phyloP scores from a whole-genome alignment of 2,888 invertebrate species.

The Blomia tropicalis region DNA sequence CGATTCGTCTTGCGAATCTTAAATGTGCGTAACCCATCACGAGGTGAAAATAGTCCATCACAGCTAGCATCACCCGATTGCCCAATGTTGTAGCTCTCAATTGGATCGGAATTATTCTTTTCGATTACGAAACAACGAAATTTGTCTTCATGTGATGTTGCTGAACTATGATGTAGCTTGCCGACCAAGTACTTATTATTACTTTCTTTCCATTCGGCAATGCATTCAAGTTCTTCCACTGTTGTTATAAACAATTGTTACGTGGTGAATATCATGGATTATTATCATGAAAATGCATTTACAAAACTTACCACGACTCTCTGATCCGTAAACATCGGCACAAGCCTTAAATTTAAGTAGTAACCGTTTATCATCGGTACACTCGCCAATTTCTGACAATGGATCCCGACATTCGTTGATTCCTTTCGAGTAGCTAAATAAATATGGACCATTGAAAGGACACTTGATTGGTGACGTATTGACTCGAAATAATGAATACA shows the following conservation, averaged over 20 bases:
- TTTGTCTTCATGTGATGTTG: conserved; percentile 30
- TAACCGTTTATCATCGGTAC: conserved; percentile 75
- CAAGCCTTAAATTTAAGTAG: conserved; percentile 84
- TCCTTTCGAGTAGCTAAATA: conserved; percentile 79
- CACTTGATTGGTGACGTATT: conserved; percentile 73
- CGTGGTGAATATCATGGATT: too few relatives aligned
- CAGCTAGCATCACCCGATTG: conserved; percentile 77
- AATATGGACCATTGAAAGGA: conserved; percentile 73
- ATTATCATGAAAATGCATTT: too few relatives aligned
- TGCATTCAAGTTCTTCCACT: conserved; percentile 74
- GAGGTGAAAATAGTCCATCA: conserved; percentile 75
- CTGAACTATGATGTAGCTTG: conserved; percentile 43
- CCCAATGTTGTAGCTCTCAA: conserved; percentile 35
- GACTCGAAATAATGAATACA: conserved; percentile 37
- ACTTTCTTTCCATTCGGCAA: conserved; percentile 86
- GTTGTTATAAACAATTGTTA: conserved; percentile 1
- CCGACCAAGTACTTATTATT: conserved; percentile 77
- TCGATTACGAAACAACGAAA: conserved; percentile 31
- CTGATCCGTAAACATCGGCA: conserved; percentile 72
- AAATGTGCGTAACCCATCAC: conserved; percentile 69
- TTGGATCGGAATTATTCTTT: conserved; percentile 38
- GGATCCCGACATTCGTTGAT: conserved; percentile 68
- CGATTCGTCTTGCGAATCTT: conserved; percentile 55
- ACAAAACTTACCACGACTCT: conserved; percentile 55
- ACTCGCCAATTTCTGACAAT: conserved; percentile 77